These are phyloP conservation scores for Myzus persicae DNA, from an alignment of 1,140 invertebrate species.

Conservation along the genomic window DNA sequence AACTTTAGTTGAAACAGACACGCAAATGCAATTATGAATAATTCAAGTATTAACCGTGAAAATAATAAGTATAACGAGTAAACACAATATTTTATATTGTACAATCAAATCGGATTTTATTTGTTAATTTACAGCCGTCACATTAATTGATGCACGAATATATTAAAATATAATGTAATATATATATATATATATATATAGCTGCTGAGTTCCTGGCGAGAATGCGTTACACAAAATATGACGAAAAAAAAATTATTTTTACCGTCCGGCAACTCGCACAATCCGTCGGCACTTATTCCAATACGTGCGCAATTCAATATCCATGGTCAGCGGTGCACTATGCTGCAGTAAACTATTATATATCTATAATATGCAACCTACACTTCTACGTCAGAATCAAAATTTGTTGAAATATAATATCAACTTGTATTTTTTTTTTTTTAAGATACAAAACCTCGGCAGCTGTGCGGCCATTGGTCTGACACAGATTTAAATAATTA, in stretches of 20 bases:
- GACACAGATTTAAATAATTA: too few relatives aligned
- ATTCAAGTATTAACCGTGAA: background rate
- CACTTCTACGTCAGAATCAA: background rate
- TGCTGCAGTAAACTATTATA: background rate
- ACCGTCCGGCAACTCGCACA: background rate
- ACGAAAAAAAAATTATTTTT: background rate
- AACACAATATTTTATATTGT: background rate
- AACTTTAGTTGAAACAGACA: background rate
- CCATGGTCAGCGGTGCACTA: background rate
- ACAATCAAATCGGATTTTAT: background rate
- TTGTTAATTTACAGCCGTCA: background rate
- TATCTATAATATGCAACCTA: background rate
- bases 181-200: too few relatives aligned
- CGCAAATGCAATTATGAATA: background rate
- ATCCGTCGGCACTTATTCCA: background rate
- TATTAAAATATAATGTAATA: background rate
- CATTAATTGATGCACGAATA: background rate
- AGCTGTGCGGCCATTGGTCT: too few relatives aligned
- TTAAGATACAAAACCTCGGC: too few relatives aligned
- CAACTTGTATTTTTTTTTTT: too few relatives aligned
- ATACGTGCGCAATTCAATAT: conserved; percentile 2
- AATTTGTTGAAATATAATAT: background rate
- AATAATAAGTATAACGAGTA: background rate
- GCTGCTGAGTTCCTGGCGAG: background rate
- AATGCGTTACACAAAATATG: background rate